A percentile compares a stretch with the other conserved stretches of the same genome.
Evolutionary conservation across 2,888 invertebrate genomes (phyloP).

Genomic region (Campoletis raptor): DNA sequence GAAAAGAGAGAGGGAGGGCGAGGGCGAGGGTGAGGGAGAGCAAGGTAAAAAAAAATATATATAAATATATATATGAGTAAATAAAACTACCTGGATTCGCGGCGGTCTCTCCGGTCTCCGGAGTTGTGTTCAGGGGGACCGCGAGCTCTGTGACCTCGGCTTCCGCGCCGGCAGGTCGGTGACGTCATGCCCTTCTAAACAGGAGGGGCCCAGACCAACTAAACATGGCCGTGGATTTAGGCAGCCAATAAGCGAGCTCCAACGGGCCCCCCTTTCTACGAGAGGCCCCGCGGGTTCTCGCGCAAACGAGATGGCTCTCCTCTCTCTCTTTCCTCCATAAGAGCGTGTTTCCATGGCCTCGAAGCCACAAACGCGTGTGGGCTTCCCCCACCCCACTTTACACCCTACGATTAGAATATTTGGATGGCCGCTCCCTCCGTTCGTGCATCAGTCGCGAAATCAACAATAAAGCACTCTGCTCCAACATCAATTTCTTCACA

Average conservation of each 20-base stretch:
- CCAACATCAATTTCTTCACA: neutral
- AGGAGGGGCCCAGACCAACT: conserved; percentile 83
- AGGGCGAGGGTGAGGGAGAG: conserved; percentile 27
- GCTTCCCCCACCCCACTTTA: conserved; percentile 29
- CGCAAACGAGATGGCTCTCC: conserved; percentile 42
- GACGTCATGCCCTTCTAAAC: conserved; percentile 85
- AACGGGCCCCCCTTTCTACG: conserved; percentile 66
- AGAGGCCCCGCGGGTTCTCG: conserved; percentile 43
- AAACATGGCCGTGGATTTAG: conserved; percentile 84
- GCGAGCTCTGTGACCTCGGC: conserved; percentile 72
- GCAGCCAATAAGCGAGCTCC: conserved; percentile 79
- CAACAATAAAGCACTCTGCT: conserved; percentile 7
- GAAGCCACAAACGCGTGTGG: conserved; percentile 66
- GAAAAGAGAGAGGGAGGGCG: conserved; percentile 24
- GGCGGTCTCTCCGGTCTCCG: conserved; percentile 67
- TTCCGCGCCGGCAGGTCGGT: conserved; percentile 73
- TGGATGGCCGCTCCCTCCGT: conserved; percentile 66
- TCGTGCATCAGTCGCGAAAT: conserved; percentile 8
- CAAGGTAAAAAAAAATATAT: conserved; percentile 41
- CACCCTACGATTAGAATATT: conserved; percentile 66
- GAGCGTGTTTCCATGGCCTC: conserved; percentile 63
- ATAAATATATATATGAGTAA: conserved; percentile 31
- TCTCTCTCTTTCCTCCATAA: conserved; percentile 25
- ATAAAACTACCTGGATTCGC: conserved; percentile 62
- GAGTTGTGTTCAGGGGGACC: conserved; percentile 70